Conservation (phyloP, 2,888 invertebrate species). For the Tortrix viridana region DNA sequence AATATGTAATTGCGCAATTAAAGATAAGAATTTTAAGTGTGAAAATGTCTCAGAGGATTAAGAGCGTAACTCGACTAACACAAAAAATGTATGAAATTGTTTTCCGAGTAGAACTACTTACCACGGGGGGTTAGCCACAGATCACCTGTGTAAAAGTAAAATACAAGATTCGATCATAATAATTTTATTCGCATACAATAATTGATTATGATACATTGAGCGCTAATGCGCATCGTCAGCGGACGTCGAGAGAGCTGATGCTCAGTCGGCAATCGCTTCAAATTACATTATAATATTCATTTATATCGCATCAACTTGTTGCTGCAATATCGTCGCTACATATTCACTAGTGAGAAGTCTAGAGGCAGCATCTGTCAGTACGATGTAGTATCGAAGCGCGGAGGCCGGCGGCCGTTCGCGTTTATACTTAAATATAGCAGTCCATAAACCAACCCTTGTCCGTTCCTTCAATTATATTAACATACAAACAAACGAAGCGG, state of each 20-base stretch:
- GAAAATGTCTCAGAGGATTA: no score
- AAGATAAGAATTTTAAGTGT: no score
- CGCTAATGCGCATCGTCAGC: conserved; percentile 63
- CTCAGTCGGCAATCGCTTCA: conserved; percentile 63
- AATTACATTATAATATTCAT: conserved; percentile 77
- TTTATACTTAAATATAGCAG: conserved; percentile 80
- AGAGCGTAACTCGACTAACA: no score
- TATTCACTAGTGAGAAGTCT: conserved; percentile 82
- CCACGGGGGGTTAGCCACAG: no score
- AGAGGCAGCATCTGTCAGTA: conserved; percentile 73
- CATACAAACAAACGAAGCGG: conserved; percentile 70
- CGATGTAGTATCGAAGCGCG: conserved; percentile 64
- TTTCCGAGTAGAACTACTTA: no score
- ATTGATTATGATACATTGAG: conserved; percentile 84
- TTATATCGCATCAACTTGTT: conserved; percentile 77
- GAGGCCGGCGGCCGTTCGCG: conserved; percentile 67
- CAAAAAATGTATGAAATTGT: no score
- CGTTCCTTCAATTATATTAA: conserved; percentile 74
- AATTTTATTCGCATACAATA: conserved; percentile 83
- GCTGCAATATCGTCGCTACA: conserved; percentile 76
- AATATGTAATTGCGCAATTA: no score
- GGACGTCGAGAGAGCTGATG: conserved; percentile 53
- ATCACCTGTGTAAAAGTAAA: conserved; percentile 45
- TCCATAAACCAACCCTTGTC: conserved; percentile 74
- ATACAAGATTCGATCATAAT: conserved; percentile 69